Evolutionary conservation across 2,888 invertebrate species (phyloP).

Genomic region (Torymus auratus): DNA sequence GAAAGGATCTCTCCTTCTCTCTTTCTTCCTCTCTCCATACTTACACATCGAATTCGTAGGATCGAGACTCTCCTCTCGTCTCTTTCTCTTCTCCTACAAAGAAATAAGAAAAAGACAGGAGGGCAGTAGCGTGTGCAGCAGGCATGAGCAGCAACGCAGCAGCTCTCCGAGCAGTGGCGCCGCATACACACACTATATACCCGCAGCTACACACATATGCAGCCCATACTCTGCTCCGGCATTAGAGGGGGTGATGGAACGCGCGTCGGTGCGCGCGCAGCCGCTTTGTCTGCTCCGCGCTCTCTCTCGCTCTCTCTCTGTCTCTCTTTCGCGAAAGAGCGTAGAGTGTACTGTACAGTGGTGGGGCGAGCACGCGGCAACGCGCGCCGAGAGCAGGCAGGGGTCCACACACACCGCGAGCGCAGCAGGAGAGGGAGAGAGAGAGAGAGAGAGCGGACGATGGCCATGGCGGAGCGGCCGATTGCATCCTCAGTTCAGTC

Average conservation of each 20-base stretch:
- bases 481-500: conserved; percentile 75
- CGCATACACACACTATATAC: background rate
- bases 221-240: background rate
- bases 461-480: conserved; percentile 73
- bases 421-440: conserved; percentile 25
- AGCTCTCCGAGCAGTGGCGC: no score
- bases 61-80: conserved; percentile 33
- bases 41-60: conserved; percentile 36
- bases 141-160: no score
- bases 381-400: conserved; percentile 66
- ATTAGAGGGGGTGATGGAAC: conserved; percentile 67
- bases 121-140: background rate
- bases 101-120: background rate
- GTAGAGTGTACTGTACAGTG: conserved; percentile 15
- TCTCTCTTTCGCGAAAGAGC: no score
- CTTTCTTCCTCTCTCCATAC: background rate
- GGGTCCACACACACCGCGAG: conserved; percentile 61
- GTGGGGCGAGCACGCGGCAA: conserved; percentile 60
- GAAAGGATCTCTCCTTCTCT: conserved; percentile 15
- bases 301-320: conserved; percentile 34
- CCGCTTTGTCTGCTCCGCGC: conserved; percentile 72
- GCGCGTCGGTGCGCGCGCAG: conserved; percentile 74
- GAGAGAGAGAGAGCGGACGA: conserved; percentile 60
- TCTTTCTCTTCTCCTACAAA: background rate
- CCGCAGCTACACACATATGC: background rate